Evolutionary conservation across 1,140 invertebrate genomes (phyloP), one percentile per base, ranked within the genome.

Genomic region (Drosophila dunni): DNA sequence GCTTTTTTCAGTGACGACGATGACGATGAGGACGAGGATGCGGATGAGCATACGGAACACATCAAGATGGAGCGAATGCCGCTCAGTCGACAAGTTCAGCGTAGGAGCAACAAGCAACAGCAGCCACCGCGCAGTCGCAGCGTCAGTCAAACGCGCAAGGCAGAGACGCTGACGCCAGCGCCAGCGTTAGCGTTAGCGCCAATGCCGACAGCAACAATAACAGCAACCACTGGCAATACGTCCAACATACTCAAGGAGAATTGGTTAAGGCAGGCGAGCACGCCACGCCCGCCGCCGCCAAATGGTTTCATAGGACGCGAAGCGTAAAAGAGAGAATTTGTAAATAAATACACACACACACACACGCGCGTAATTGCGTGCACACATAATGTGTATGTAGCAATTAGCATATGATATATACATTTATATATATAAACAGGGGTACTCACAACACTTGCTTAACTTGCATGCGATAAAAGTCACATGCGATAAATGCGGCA

Each of bases 271-370:
- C 77, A 88, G 61, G 24, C 68, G 24, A 70, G 62, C 13, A 54
- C 75, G 50, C 44, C 78, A 38, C 66, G 79, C 44, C 81, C 79
- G 13, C 90, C 88, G 33, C 91, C 91, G 7, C 90, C 90, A 4
- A 92, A 92, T 58, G 91, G 91, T 65, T 91, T 91, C 70, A 91
- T 92, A n/a, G 91, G 91, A 20, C 79, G 88, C 58, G 91, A 92
- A 63, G 78, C 83, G 72, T 90, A 86, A 75, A 58, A 6, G 9
- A 7, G 9, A n/a, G 9, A 50, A 58, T 70, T 63, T 79, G 75
- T 85, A 81, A 74, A 81, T 86, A 83, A 15, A 29, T 29, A 51
- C 7, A 56, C 24, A 40, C 36, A 53, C 34, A 58, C 36, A 53
- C 24, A 56, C 15, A 45, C 50, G 45, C 1, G 46, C 10, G 10